Evolutionary conservation across 2,113 vertebrate species (phyloP).

Genomic region (Poeciliopsis turrubarensis): DNA sequence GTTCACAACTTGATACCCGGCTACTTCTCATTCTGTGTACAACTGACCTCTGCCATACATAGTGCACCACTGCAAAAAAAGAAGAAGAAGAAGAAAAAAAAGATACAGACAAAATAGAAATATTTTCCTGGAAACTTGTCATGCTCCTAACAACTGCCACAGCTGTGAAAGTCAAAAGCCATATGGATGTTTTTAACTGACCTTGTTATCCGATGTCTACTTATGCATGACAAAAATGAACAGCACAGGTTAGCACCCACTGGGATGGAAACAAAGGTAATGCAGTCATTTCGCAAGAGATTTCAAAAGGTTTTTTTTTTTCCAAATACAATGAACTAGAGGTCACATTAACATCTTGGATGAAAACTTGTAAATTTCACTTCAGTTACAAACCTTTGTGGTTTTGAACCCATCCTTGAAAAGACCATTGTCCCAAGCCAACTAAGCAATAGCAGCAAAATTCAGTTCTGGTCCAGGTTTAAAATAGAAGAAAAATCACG

Average conservation of each 20-base stretch:
- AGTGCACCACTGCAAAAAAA: not conserved
- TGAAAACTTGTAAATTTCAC: constrained; percentile 12
- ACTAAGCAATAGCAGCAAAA: not conserved
- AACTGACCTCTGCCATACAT: constrained; percentile 9
- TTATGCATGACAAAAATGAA: not conserved
- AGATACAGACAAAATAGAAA: not conserved
- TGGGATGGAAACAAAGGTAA: not conserved
- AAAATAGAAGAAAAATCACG: not conserved
- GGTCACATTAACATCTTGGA: not conserved
- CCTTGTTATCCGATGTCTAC: not conserved
- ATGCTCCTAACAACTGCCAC: not conserved
- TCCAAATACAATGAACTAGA: not conserved
- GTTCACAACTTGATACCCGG: constrained; percentile 39
- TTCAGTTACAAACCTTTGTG: not conserved
- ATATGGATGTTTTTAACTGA: not conserved
- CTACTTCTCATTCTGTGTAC: not conserved
- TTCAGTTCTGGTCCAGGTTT: not conserved
- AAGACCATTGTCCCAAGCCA: not conserved
- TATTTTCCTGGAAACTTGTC: not conserved
- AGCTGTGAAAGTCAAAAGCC: not conserved
- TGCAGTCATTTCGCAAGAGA: not conserved
- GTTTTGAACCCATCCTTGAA: not conserved
- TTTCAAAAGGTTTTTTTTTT: not conserved
- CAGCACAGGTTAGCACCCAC: not conserved
- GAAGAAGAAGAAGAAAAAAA: not conserved